Evolutionary conservation across 2,113 vertebrate species (phyloP).

Genomic region (Aleadryas rufinucha): DNA sequence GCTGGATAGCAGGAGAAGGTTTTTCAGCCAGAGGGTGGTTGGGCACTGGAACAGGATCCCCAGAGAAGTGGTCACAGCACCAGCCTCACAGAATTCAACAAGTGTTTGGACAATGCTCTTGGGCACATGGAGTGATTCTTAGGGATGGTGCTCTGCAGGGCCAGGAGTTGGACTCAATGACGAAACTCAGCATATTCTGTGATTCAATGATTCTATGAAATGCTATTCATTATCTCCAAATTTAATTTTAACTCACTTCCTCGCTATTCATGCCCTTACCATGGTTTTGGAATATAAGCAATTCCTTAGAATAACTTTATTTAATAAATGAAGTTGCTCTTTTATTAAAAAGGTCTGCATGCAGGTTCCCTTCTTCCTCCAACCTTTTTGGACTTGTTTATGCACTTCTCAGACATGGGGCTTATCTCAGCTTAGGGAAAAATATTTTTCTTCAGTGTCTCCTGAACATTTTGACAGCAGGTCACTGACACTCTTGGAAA

Average conservation of each 20-base stretch:
- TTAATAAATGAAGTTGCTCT: not conserved
- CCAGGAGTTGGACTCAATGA: not conserved
- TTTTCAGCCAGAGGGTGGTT: rapidly evolving
- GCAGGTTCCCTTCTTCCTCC: not conserved
- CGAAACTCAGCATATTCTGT: not conserved
- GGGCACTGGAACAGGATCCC: not conserved
- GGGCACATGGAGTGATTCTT: rapidly evolving
- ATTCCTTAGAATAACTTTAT: not conserved
- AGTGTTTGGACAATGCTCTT: not conserved
- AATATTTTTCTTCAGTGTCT: not conserved
- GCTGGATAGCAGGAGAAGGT: not conserved
- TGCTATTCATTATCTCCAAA: not conserved
- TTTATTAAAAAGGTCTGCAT: not conserved
- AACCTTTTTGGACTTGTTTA: not conserved
- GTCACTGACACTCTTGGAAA: not conserved
- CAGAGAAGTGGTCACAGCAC: not conserved
- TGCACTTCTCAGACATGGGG: not conserved
- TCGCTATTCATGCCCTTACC: not conserved
- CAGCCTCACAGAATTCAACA: not conserved
- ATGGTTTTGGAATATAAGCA: not conserved
- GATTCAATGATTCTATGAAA: not conserved
- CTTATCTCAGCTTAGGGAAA: not conserved
- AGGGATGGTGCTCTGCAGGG: not conserved
- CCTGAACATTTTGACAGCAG: not conserved
- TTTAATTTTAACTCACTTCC: not conserved